phyloP scores from a whole-genome alignment of 2,797 vertebrate genomes.

The Lacerta bilineata region DNA sequence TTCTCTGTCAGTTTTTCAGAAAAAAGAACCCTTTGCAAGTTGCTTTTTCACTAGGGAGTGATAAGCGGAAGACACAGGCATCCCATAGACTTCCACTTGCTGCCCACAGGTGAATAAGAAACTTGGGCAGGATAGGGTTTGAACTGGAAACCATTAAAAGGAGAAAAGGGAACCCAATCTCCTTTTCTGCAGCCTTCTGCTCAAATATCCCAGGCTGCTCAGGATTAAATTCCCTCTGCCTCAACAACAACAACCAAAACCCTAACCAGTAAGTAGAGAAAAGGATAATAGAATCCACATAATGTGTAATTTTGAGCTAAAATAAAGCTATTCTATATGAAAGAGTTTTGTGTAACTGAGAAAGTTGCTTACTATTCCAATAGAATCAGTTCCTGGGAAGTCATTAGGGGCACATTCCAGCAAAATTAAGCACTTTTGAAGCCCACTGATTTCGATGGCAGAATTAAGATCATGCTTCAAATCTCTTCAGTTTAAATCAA shows the following conservation, averaged over 20 bases:
- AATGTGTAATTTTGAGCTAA: background rate
- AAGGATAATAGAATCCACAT: background rate
- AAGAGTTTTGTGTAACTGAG: background rate
- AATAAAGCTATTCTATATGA: background rate
- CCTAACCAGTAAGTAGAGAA: background rate
- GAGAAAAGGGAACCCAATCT: background rate
- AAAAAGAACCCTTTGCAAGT: background rate
- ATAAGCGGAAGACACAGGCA: background rate
- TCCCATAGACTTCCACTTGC: background rate
- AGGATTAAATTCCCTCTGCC: background rate
- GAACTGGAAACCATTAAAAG: background rate
- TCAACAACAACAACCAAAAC: background rate
- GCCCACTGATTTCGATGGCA: background rate
- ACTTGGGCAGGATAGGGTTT: rapidly evolving
- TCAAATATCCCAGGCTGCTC: background rate
- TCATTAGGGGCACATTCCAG: background rate
- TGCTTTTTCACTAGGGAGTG: background rate
- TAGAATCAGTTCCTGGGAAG: background rate
- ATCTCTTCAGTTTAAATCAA: background rate
- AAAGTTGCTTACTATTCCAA: background rate
- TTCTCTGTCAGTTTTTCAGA: background rate
- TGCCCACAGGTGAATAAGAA: background rate
- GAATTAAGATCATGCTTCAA: background rate
- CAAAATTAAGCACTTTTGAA: background rate
- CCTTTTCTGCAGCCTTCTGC: background rate